Evolutionary conservation across 2,113 vertebrate species (phyloP), one percentile per base, ranked within the genome.

Genomic region (Hemicordylus capensis): DNA sequence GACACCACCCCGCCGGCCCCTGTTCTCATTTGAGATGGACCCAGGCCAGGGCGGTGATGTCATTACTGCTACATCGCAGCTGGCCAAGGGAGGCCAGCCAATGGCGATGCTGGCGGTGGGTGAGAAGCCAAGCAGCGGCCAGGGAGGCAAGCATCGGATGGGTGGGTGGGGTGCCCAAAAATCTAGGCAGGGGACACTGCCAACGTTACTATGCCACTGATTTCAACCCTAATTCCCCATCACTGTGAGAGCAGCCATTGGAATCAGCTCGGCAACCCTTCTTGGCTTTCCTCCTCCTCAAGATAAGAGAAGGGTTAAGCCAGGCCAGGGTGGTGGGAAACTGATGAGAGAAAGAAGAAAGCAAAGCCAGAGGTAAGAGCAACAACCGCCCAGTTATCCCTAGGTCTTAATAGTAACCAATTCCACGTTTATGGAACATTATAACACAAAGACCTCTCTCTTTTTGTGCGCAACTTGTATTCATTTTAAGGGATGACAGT

Each of bases 401-500:
- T 58, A 88, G 80, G 69, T 91, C 59, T 42, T 91, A 84, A 86
- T 77, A 46, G 66, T 83, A 87, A 67, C 83, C 74, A 72, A 75
- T 87, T 85, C 85, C 88, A 77, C 44, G 64, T 90, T 80, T 80
- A 12, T 42, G n/a, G 37, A 87, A 66, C 46, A 77, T 83, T 79
- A 46, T 70, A 81, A 85, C 64, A 93, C 89, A 89, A 89, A 80
- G 48, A 6, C 4, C 75, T 31, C 12, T 9, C 15, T 17, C 31
- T 54, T 85, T 93, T 90, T 90, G 89, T 93, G 73, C 79, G 81
- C 69, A 48, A 87, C 80, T 87, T 89, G 87, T 89, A 91, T 90
- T 93, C 88, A 88, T 93, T 91, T 90, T 85, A 86, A 92, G 77
- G 88, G 77, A 86, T 85, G 74, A 88, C 89, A 91, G 80, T 89